Evolutionary conservation across 2,113 vertebrate species (phyloP).

Genomic region (Gnathonemus echidnorhynchus): DNA sequence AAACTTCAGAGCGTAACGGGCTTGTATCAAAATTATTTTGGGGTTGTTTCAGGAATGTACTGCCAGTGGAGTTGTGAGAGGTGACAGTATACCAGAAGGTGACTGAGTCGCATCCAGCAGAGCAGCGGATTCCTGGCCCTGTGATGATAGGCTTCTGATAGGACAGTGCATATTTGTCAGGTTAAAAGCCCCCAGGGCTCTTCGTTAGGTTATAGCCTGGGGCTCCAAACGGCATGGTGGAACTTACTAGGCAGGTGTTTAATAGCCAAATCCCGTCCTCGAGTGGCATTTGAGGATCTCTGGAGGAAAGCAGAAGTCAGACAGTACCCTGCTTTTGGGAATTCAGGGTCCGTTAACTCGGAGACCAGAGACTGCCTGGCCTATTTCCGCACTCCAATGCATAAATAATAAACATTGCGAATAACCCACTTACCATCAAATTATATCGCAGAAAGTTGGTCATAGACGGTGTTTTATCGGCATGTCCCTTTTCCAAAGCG

Average conservation of each 20-base stretch:
- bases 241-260: not conserved
- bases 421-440: not conserved
- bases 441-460: not conserved
- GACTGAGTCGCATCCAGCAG: not conserved
- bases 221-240: not conserved
- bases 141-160: not conserved
- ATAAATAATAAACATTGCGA: not conserved
- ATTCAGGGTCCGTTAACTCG: not conserved
- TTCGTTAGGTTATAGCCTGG: slow-evolving; percentile 9
- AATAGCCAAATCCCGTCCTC: not conserved
- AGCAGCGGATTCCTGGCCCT: not conserved
- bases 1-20: not conserved
- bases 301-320: not conserved
- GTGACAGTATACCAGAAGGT: not conserved
- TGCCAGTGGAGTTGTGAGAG: not conserved
- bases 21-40: not conserved
- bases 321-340: not conserved
- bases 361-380: not conserved
- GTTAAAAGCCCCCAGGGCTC: not conserved
- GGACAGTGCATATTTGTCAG: not conserved
- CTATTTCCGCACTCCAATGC: not conserved
- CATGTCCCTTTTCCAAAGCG: not conserved
- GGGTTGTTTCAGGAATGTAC: not conserved
- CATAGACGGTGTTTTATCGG: not conserved
- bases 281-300: not conserved